Percentiles rank a stretch among this genome's conserved stretches.
These are phyloP conservation scores for Percopsis transmontana DNA, from an alignment of 2,113 vertebrate genomes.

Conservation along the genomic window DNA sequence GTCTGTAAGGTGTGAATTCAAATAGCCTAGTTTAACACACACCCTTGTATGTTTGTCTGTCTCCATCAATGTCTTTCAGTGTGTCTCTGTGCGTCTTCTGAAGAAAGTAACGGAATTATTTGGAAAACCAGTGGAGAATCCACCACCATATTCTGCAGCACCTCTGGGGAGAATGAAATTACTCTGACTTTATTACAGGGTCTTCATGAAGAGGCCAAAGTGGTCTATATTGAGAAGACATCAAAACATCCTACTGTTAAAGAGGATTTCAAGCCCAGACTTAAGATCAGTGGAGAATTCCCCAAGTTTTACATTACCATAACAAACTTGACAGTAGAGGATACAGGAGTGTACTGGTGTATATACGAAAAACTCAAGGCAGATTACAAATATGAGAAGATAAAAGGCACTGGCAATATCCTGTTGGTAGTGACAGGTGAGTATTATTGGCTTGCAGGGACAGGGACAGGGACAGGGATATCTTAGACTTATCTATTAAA, in stretches of 20 bases:
- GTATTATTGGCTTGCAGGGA: too few relatives aligned
- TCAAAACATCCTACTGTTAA: accelerated
- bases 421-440: slow-evolving; percentile 62
- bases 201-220: accelerated
- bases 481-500: too few relatives aligned
- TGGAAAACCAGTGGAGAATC: background rate
- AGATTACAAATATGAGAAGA: accelerated
- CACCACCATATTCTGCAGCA: slow-evolving; percentile 54
- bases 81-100: background rate
- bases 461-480: background rate
- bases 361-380: accelerated
- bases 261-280: accelerated
- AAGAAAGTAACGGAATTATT: background rate
- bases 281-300: accelerated
- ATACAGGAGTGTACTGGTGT: slow-evolving; percentile 62
- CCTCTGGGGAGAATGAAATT: accelerated
- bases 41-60: background rate
- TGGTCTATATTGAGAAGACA: accelerated
- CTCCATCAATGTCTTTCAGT: background rate
- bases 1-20: too few relatives aligned
- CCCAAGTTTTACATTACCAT: slow-evolving; percentile 32
- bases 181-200: slow-evolving; percentile 5
- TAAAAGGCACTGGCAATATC: background rate
- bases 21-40: too few relatives aligned
- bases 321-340: slow-evolving; percentile 37